A percentile compares a stretch with the other conserved stretches of the same genome.
Evolutionary conservation across 2,888 invertebrate genomes (phyloP).

Genomic region (Eumacrocentrus americanus): DNA sequence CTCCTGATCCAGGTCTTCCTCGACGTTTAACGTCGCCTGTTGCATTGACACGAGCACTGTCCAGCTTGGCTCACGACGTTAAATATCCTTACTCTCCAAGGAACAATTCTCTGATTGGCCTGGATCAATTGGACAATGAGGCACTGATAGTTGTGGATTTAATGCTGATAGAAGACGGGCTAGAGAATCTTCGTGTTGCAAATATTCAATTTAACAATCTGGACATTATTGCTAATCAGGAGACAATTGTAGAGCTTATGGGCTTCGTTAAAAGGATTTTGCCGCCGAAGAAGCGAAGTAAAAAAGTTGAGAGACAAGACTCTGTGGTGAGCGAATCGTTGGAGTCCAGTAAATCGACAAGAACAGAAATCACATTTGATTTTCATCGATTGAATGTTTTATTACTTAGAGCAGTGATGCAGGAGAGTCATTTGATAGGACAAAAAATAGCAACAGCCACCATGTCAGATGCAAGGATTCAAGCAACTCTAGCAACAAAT

Average conservation of each 20-base stretch:
- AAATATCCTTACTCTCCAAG: conserved; percentile 46
- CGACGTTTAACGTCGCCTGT: conserved; percentile 65
- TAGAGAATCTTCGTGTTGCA: conserved; percentile 69
- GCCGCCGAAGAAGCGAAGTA: conserved; percentile 52
- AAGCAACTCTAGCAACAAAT: conserved; percentile 75
- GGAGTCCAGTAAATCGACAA: conserved; percentile 48
- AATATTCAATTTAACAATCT: conserved; percentile 92
- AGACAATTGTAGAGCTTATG: conserved; percentile 90
- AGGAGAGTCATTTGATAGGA: conserved; percentile 74
- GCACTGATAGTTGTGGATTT: conserved; percentile 84
- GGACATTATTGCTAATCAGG: conserved; percentile 95
- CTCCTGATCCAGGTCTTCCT: conserved; percentile 66
- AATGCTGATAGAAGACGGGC: conserved; percentile 68
- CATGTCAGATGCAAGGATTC: conserved; percentile 87
- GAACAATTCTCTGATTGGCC: conserved; percentile 48
- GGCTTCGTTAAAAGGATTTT: conserved; percentile 83
- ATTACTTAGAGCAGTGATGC: conserved; percentile 79
- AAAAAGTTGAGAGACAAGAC: conserved; percentile 45
- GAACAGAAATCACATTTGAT: conserved; percentile 88
- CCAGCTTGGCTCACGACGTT: conserved; percentile 60
- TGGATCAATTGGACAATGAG: conserved; percentile 66
- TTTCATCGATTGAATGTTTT: conserved; percentile 91
- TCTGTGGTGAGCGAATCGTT: conserved; percentile 45
- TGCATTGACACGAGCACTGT: conserved; percentile 66
- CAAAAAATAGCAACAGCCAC: conserved; percentile 94